These are phyloP conservation scores for Nomada ruficornis DNA, from an alignment of 2,888 invertebrate genomes.

Conservation along the genomic window DNA sequence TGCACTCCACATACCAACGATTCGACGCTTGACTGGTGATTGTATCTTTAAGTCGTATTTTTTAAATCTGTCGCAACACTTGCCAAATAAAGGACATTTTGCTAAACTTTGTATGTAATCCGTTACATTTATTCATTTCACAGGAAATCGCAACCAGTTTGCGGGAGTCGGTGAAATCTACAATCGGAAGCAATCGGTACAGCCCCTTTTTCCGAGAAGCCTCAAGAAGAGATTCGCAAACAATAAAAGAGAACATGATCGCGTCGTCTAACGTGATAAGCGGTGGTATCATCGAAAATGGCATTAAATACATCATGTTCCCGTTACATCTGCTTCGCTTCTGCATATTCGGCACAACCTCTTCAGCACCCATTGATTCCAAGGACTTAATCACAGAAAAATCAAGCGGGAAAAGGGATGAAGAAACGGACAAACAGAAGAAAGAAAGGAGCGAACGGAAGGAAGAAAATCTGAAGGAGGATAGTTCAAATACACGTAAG, in stretches of 20 bases:
- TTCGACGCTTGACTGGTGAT: background rate
- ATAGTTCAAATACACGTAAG: background rate
- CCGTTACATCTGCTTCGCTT: constrained; percentile 31
- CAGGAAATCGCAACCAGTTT: background rate
- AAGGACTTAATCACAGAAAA: background rate
- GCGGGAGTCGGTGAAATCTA: background rate
- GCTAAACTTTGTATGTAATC: background rate
- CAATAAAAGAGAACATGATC: background rate
- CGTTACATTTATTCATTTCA: background rate
- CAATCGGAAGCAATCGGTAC: background rate
- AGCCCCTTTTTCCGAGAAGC: constrained; percentile 11
- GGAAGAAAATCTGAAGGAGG: background rate
- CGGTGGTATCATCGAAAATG: constrained; percentile 18
- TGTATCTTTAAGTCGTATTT: background rate
- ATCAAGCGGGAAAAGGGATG: background rate
- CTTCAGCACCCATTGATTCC: too few relatives aligned
- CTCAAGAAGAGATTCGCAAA: background rate
- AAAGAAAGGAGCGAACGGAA: background rate
- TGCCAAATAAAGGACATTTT: background rate
- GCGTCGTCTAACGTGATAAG: background rate
- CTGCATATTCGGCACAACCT: constrained; percentile 15
- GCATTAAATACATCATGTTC: constrained; percentile 50
- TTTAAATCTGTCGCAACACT: background rate
- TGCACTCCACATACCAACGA: background rate
- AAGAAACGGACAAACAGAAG: background rate